A percentile compares a stretch with the other conserved stretches of the same genome.
These are phyloP conservation scores for Hermaeophaga mercurialis DNA, from an alignment of 2,888 invertebrate species.

Conservation along the genomic window DNA sequence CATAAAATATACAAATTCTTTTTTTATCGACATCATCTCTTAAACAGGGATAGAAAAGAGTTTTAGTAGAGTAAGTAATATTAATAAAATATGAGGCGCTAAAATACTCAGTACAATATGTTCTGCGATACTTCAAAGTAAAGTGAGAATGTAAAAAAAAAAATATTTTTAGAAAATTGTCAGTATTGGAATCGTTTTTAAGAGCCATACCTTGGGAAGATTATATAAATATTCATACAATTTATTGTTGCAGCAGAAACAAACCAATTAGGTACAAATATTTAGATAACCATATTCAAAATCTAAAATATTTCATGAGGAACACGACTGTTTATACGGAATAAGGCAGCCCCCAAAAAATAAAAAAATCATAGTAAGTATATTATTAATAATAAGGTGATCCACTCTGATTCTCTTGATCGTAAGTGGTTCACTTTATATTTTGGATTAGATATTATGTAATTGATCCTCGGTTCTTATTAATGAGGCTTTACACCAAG, in stretches of 20 bases:
- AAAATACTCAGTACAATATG: too few species aligned
- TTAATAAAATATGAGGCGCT: too few species aligned
- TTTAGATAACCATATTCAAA: slow-evolving; percentile 29
- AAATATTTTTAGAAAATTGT: slow-evolving; percentile 45
- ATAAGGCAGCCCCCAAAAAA: too few species aligned
- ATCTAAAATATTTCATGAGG: slow-evolving; percentile 38
- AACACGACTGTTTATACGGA: slow-evolving; percentile 29
- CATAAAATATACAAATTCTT: slow-evolving; percentile 49
- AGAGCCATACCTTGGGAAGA: slow-evolving; percentile 45
- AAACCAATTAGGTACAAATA: slow-evolving; percentile 23
- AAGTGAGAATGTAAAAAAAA: too few species aligned
- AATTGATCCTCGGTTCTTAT: too few species aligned
- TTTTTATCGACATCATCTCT: slow-evolving; percentile 54
- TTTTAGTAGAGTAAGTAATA: slow-evolving; percentile 48
- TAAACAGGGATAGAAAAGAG: slow-evolving; percentile 47
- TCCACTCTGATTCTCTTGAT: too few species aligned
- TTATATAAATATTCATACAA: slow-evolving; percentile 46
- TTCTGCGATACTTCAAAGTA: too few species aligned
- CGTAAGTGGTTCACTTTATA: too few species aligned
- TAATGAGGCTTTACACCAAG: too few species aligned
- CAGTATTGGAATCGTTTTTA: slow-evolving; percentile 49
- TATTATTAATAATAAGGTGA: too few species aligned
- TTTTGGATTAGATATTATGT: too few species aligned
- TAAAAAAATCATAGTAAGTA: too few species aligned
- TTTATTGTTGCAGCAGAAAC: slow-evolving; percentile 28